Evolutionary conservation across 2,888 invertebrate genomes (phyloP).

Genomic region (Leucophenga montana): DNA sequence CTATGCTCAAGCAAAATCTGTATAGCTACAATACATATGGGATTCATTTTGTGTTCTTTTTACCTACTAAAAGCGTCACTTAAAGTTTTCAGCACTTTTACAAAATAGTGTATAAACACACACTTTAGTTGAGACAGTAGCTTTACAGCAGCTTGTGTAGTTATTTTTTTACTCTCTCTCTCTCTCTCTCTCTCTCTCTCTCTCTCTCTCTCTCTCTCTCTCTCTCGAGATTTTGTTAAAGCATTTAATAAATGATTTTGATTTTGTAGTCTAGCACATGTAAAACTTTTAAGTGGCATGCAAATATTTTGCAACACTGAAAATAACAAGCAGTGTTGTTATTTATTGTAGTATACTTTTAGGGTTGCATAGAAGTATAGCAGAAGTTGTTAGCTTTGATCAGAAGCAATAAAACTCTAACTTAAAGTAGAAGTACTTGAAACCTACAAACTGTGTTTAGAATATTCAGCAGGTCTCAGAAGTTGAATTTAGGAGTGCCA

Average conservation of each 20-base stretch:
- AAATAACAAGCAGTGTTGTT: too few species aligned
- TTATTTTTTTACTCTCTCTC: too few species aligned
- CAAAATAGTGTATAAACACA: constrained; percentile 26
- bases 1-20: background rate
- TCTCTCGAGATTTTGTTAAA: constrained; percentile 34
- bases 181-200: too few species aligned
- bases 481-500: too few species aligned
- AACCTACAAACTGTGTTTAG: too few species aligned
- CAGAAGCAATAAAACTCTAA: too few species aligned
- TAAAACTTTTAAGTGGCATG: constrained; percentile 56
- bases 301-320: constrained; percentile 20
- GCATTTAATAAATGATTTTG: constrained; percentile 59
- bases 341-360: background rate
- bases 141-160: constrained; percentile 47
- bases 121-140: constrained; percentile 29
- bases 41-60: background rate
- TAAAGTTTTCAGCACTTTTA: constrained; percentile 52
- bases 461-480: too few species aligned
- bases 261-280: constrained; percentile 38
- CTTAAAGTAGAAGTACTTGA: too few species aligned
- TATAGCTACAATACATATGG: constrained; percentile 7
- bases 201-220: too few species aligned
- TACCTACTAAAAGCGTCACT: constrained; percentile 52
- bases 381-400: too few species aligned
- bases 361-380: too few species aligned